These are phyloP conservation scores for Halictus rubicundus DNA, from an alignment of 1,140 invertebrate genomes.

Conservation along the genomic window DNA sequence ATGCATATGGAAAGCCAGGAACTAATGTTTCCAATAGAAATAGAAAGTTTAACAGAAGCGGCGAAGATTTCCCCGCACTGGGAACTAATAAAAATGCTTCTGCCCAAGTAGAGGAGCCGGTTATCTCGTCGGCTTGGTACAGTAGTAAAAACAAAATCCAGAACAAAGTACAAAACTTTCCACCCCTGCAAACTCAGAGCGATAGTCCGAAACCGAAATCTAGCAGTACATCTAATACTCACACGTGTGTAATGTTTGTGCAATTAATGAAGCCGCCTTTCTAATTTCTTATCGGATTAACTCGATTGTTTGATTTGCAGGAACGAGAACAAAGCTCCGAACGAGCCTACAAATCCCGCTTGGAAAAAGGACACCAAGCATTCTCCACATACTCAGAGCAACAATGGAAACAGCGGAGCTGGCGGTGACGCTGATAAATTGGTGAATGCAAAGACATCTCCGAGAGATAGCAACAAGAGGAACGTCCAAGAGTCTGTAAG, in stretches of 20 bases:
- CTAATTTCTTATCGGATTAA: constrained; percentile 14
- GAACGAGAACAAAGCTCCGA: constrained; percentile 73
- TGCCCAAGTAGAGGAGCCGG: constrained; percentile 73
- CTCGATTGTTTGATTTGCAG: constrained; percentile 55
- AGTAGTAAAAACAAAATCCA: constrained; percentile 76
- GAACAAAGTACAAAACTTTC: constrained; percentile 74
- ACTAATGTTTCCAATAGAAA: constrained; percentile 56
- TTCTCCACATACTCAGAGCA: constrained; percentile 63
- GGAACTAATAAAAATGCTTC: constrained; percentile 69
- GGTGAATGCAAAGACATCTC: constrained; percentile 59
- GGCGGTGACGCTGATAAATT: constrained; percentile 67
- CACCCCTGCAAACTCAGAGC: constrained; percentile 71
- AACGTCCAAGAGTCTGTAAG: constrained; percentile 71
- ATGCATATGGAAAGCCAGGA: constrained; percentile 86
- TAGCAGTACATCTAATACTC: constrained; percentile 53
- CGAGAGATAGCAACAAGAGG: constrained; percentile 73
- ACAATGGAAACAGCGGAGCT: constrained; percentile 68
- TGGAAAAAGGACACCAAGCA: constrained; percentile 75
- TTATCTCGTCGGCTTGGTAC: constrained; percentile 79
- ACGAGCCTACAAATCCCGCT: constrained; percentile 72
- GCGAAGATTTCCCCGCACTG: constrained; percentile 78
- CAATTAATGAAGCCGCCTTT: background rate
- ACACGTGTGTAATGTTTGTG: constrained; percentile 66
- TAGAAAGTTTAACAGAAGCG: constrained; percentile 69
- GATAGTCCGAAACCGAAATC: constrained; percentile 70